Evolutionary conservation across 1,140 invertebrate species (phyloP).

Genomic region (Saxidomus purpurata): DNA sequence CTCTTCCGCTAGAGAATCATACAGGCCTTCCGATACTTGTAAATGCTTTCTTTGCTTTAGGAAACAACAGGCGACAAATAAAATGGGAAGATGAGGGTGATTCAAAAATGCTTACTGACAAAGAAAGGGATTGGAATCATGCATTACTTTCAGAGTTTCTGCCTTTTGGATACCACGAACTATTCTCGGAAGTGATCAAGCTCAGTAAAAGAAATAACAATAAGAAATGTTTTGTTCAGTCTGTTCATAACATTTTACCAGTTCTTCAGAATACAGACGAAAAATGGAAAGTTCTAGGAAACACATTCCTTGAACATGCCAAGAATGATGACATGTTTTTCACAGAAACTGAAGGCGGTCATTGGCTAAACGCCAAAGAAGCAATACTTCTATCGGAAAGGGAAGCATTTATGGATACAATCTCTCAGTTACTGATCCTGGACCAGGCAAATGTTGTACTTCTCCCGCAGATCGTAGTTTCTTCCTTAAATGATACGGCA

Average conservation of each 20-base stretch:
- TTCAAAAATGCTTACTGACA: background rate
- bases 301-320: background rate
- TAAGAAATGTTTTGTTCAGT: background rate
- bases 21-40: constrained; percentile 80
- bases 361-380: background rate
- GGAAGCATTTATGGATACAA: background rate
- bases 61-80: constrained; percentile 76
- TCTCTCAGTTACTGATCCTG: background rate
- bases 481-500: background rate
- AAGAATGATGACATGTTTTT: background rate
- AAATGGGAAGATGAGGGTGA: constrained; percentile 72
- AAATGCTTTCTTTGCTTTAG: constrained; percentile 78
- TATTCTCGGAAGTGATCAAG: constrained; percentile 26
- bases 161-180: constrained; percentile 56
- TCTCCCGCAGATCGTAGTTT: no score
- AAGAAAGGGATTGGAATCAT: constrained; percentile 74
- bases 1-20: constrained; percentile 71
- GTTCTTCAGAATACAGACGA: background rate
- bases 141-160: constrained; percentile 71
- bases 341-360: background rate
- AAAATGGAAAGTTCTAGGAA: background rate
- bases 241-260: background rate
- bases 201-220: background rate
- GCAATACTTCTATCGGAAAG: background rate
- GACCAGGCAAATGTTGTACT: no score